These are phyloP conservation scores for Phacellophora camtschatica DNA, from an alignment of 30 jellyfish, hydroid and myxozoan genomes.

Conservation along the genomic window DNA sequence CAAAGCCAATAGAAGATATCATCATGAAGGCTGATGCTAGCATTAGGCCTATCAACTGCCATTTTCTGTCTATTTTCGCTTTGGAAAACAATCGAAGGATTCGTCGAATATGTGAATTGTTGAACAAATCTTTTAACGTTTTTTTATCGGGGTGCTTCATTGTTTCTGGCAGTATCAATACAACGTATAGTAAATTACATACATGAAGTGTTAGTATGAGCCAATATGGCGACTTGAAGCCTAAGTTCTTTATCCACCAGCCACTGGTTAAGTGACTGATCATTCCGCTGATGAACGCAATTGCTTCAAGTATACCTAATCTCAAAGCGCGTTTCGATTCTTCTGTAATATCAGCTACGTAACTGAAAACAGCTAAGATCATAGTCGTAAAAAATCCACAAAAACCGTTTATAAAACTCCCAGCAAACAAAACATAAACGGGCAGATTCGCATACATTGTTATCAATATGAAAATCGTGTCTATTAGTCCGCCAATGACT, in stretches of 20 bases:
- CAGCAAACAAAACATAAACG: slow-evolving; percentile 72
- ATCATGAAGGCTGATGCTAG: slow-evolving; percentile 94
- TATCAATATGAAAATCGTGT: slow-evolving; percentile 66
- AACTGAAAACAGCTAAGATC: slow-evolving; percentile 94
- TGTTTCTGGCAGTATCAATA: slow-evolving; percentile 68
- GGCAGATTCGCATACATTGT: slow-evolving; percentile 81
- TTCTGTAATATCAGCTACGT: slow-evolving; percentile 89
- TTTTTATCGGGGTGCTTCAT: slow-evolving; percentile 41
- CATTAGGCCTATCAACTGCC: slow-evolving; percentile 81
- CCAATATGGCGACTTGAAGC: slow-evolving; percentile 96
- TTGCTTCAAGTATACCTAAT: slow-evolving; percentile 90
- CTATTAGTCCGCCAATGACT: slow-evolving; percentile 87
- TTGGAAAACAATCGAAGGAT: slow-evolving; percentile 53
- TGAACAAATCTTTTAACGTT: slow-evolving; percentile 58
- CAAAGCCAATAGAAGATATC: slow-evolving; percentile 94
- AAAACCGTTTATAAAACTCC: slow-evolving; percentile 90
- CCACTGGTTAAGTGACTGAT: slow-evolving; percentile 94
- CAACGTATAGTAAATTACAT: slow-evolving; percentile 54
- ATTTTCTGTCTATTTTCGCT: slow-evolving; percentile 24
- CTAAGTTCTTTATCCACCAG: slow-evolving; percentile 97
- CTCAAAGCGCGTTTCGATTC: slow-evolving; percentile 89
- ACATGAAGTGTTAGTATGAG: slow-evolving; percentile 71
- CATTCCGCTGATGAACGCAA: slow-evolving; percentile 97
- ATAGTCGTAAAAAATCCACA: slow-evolving; percentile 96
- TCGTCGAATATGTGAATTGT: slow-evolving; percentile 57